A percentile compares a stretch with the other conserved stretches of the same genome.
Evolutionary conservation across 1,140 invertebrate species (phyloP).

Genomic region (Monochamus saltuarius): DNA sequence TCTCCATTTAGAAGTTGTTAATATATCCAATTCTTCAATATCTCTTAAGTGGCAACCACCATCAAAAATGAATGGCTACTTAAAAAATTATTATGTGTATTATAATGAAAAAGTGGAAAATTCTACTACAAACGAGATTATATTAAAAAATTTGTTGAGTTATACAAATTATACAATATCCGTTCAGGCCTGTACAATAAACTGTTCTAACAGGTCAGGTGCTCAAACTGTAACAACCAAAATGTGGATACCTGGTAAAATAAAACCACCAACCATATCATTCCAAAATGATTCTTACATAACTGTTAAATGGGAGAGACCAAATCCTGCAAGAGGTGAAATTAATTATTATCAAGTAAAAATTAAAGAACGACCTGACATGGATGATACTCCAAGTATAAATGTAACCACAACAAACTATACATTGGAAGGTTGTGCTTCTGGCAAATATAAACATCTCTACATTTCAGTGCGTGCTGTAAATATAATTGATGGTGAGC

Average conservation of each 20-base stretch:
- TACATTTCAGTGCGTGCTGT: conserved; percentile 33
- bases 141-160: conserved; percentile 49
- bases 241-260: conserved; percentile 60
- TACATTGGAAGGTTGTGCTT: conserved; percentile 51
- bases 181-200: conserved; percentile 69
- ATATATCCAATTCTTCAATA: conserved; percentile 67
- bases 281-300: conserved; percentile 54
- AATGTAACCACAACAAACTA: conserved; percentile 18
- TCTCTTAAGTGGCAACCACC: conserved; percentile 71
- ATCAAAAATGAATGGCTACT: conserved; percentile 67
- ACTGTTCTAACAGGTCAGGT: conserved; percentile 60
- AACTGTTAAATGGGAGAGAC: conserved; percentile 60
- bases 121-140: background rate
- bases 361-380: conserved; percentile 28
- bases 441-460: conserved; percentile 43
- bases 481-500: conserved; percentile 25
- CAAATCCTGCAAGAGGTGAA: conserved; percentile 62
- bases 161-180: conserved; percentile 66
- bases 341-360: conserved; percentile 59
- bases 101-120: conserved; percentile 41
- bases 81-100: conserved; percentile 69
- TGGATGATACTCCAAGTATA: background rate
- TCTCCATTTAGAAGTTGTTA: conserved; percentile 55
- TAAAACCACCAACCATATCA: conserved; percentile 54
- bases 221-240: conserved; percentile 55